A percentile compares a stretch with the other conserved stretches of the same genome.
Conservation (phyloP, 2,888 invertebrate species). For the Rhamnusium bicolor region DNA sequence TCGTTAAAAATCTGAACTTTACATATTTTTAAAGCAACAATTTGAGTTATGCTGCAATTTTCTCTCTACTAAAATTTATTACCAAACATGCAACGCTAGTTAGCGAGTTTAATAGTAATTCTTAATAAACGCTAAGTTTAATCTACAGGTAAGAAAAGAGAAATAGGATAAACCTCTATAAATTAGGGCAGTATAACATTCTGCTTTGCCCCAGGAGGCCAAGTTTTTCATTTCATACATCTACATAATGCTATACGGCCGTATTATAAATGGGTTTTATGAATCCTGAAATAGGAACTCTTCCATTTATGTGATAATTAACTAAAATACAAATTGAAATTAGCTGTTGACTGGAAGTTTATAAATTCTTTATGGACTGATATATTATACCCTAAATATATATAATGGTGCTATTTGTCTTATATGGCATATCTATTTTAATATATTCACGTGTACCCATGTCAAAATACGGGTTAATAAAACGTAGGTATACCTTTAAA, state of each 20-base stretch:
- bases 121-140: slow-evolving; percentile 39
- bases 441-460: slow-evolving; percentile 29
- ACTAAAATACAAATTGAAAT: slow-evolving; percentile 65
- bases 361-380: slow-evolving; percentile 53
- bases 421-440: slow-evolving; percentile 25
- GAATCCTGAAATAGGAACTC: slow-evolving; percentile 51
- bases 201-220: slow-evolving; percentile 58
- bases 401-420: slow-evolving; percentile 51
- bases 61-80: background rate
- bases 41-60: slow-evolving; percentile 21
- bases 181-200: slow-evolving; percentile 57
- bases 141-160: slow-evolving; percentile 58
- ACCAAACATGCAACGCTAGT: slow-evolving; percentile 17
- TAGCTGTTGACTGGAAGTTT: slow-evolving; percentile 61
- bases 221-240: slow-evolving; percentile 64
- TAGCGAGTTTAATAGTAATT: slow-evolving; percentile 44
- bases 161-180: slow-evolving; percentile 61
- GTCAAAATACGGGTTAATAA: slow-evolving; percentile 36
- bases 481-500: slow-evolving; percentile 4
- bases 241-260: slow-evolving; percentile 62
- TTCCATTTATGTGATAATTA: slow-evolving; percentile 66
- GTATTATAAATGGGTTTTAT: slow-evolving; percentile 59
- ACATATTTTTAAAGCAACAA: background rate
- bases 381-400: slow-evolving; percentile 52
- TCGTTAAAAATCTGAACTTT: background rate